Evolutionary conservation across 2,797 vertebrate species (phyloP).

Genomic region (Manis pentadactyla): DNA sequence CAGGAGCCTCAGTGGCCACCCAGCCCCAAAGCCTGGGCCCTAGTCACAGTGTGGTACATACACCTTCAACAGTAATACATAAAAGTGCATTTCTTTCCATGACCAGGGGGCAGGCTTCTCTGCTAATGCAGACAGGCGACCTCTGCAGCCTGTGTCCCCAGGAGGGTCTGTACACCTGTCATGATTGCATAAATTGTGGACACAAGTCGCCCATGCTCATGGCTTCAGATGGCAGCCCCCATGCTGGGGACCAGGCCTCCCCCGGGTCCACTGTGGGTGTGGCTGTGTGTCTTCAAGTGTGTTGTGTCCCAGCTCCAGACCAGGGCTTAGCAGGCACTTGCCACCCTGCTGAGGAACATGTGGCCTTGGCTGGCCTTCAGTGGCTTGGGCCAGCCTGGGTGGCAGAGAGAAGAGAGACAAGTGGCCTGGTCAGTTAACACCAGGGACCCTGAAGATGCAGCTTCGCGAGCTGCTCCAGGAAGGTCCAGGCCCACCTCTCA

Average conservation of each 20-base stretch:
- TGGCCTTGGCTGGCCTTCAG: neutral
- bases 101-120: neutral
- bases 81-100: too few relatives aligned
- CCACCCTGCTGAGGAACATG: neutral
- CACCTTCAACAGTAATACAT: neutral
- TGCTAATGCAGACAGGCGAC: too few relatives aligned
- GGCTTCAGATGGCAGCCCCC: neutral
- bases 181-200: too few relatives aligned
- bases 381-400: neutral
- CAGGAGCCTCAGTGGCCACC: fast-evolving
- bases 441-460: neutral
- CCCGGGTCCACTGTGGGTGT: neutral
- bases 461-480: neutral
- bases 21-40: neutral
- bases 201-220: fast-evolving
- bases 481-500: neutral
- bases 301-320: neutral
- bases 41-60: fast-evolving
- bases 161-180: neutral
- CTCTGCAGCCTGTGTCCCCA: neutral
- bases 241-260: neutral
- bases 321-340: neutral
- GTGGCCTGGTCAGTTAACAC: neutral
- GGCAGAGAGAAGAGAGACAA: neutral
- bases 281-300: neutral